These are phyloP conservation scores for Dreissena rostriformis DNA, from an alignment of 1,140 invertebrate genomes.

Conservation along the genomic window DNA sequence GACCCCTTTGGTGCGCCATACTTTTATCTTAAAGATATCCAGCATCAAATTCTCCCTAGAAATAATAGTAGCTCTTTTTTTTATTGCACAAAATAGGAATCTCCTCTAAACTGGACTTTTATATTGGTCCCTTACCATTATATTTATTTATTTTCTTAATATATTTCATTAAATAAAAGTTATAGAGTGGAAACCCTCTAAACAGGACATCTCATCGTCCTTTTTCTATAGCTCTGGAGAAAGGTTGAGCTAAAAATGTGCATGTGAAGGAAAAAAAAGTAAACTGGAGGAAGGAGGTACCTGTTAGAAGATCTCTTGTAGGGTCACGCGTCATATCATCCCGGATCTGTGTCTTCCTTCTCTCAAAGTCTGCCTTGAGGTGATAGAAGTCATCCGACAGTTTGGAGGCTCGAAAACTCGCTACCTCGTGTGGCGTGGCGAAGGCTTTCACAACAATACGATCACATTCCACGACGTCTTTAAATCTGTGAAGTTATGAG, in stretches of 20 bases:
- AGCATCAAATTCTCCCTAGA: slow-evolving; percentile 87
- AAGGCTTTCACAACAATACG: slow-evolving; percentile 79
- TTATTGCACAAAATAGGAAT: too few relatives aligned
- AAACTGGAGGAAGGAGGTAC: slow-evolving; percentile 32
- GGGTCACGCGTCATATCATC: slow-evolving; percentile 75
- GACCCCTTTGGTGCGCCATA: too few relatives aligned
- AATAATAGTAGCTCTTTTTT: too few relatives aligned
- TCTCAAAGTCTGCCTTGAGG: slow-evolving; percentile 77
- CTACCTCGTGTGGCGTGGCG: slow-evolving; percentile 74
- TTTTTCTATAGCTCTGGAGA: too few relatives aligned
- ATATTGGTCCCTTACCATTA: too few relatives aligned
- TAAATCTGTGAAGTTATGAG: slow-evolving; percentile 71
- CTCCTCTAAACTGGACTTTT: too few relatives aligned
- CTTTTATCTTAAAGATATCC: slow-evolving; percentile 91
- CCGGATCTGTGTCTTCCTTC: slow-evolving; percentile 67
- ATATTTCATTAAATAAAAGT: too few relatives aligned
- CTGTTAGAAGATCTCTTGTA: slow-evolving; percentile 69
- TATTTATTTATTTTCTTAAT: too few relatives aligned
- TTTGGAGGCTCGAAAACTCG: slow-evolving; percentile 76
- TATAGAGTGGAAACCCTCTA: too few relatives aligned
- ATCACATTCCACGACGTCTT: slow-evolving; percentile 80
- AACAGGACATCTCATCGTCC: too few relatives aligned
- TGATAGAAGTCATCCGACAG: slow-evolving; percentile 79
- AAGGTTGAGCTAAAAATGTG: too few relatives aligned
- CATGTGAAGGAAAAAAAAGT: neutral